Base-by-base conservation (phyloP, 2,797 vertebrate genomes). In the Glyptemys insculpta region DNA sequence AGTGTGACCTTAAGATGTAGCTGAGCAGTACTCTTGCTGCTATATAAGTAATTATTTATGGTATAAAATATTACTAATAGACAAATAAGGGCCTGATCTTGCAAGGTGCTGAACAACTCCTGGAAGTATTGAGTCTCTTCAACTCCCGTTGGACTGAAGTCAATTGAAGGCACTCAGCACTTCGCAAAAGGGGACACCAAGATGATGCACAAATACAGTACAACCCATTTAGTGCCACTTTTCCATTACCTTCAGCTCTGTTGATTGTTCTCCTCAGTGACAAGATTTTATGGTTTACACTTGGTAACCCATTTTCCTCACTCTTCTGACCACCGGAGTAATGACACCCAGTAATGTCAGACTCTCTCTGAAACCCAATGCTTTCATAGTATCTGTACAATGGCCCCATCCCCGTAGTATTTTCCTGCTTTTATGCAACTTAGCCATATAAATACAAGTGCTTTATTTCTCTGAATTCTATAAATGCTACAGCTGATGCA, bases 1-100 rank as follows among this genome's bases (percentile, higher is more conserved):
- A 25, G 68, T 8, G 2, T 72, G 41, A 41, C 19, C 21, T n/a
- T 72, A 72, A 41, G 37, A 21, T 41, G 31, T 41, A 21, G 19
- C 68, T 19, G 78, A 90, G 84, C 82, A 95, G 84, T 65, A 44
- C 52, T 92, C 78, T 89, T 62, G 94, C 21, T 74, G 50, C 62
- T 95, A 87, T 84, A 10, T 49, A 91, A 78, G 53, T 2, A 80
- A 84, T 21, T 47, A 29, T 41, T 87, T 79, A 59, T 5, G 84
- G 74, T 62, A 62, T 62, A 62, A 62, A 41, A 37, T 72, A 72
- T 93, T 80, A 79, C 80, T 53, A 47, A 53, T 52, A 81, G 65
- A 65, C 49, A 74, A 29, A 85, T 14, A 34, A n/a, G 31, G 59
- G 12, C 21, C 76, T 72, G 21, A 57, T 81, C 83, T 94, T 88